These are phyloP conservation scores for Ennomos fuscantarius DNA, from an alignment of 2,888 invertebrate genomes.

Conservation along the genomic window DNA sequence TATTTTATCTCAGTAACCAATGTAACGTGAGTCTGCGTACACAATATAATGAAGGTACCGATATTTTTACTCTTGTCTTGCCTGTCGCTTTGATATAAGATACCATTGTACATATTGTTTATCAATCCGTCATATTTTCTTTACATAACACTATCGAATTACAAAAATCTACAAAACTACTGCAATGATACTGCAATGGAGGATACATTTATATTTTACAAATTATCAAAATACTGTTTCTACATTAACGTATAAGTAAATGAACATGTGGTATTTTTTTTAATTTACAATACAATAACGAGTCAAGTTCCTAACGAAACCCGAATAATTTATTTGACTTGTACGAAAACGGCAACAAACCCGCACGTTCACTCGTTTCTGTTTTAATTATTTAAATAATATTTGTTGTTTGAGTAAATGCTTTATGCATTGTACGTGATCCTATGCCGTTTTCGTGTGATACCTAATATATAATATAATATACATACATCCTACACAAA, in stretches of 20 bases:
- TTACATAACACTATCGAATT: conserved; percentile 67
- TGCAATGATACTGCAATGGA: conserved; percentile 69
- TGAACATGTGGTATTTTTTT: conserved; percentile 49
- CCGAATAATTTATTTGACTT: conserved; percentile 63
- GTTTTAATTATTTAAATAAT: conserved; percentile 33
- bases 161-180: conserved; percentile 69
- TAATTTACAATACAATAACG: conserved; percentile 60
- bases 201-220: conserved; percentile 50
- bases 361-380: conserved; percentile 48
- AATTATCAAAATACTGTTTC: conserved; percentile 78
- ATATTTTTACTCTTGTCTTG: too few relatives aligned
- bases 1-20: too few relatives aligned
- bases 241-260: conserved; percentile 59
- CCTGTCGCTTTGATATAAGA: too few relatives aligned
- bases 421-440: conserved; percentile 51
- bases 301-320: conserved; percentile 60
- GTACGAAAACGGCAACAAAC: conserved; percentile 66
- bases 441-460: conserved; percentile 63
- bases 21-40: too few relatives aligned
- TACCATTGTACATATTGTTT: background rate
- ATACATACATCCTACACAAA: conserved; percentile 46
- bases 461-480: conserved; percentile 59
- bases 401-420: conserved; percentile 62
- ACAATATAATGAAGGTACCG: too few relatives aligned
- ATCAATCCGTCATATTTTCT: conserved; percentile 40